These are phyloP conservation scores for Phrixothrix hirtus DNA, from an alignment of 2,888 invertebrate genomes.

Conservation along the genomic window DNA sequence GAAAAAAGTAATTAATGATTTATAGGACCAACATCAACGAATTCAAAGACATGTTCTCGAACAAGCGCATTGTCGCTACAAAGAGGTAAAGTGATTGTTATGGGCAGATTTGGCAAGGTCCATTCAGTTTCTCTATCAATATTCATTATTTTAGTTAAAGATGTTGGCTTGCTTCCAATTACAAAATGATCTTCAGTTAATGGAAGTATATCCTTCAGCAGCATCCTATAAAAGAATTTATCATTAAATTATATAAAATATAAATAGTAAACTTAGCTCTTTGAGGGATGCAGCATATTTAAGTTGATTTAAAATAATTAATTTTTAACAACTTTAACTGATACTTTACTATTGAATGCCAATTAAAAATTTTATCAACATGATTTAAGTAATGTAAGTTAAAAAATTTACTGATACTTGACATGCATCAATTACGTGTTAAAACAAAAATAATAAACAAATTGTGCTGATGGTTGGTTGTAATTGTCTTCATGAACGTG, in stretches of 20 bases:
- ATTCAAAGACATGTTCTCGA: slow-evolving; percentile 46
- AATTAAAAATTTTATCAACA: slow-evolving; percentile 3
- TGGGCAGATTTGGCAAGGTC: slow-evolving; percentile 44
- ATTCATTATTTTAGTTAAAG: slow-evolving; percentile 54
- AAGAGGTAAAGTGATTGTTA: slow-evolving; percentile 41
- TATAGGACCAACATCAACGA: slow-evolving; percentile 38
- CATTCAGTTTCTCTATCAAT: slow-evolving; percentile 47
- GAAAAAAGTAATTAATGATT: slow-evolving; percentile 17
- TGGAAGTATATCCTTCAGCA: slow-evolving; percentile 64
- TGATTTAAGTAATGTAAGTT: neutral
- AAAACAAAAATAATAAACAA: too few relatives aligned
- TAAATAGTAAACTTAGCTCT: too few relatives aligned
- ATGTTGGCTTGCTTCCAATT: slow-evolving; percentile 55
- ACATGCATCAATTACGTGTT: too few relatives aligned
- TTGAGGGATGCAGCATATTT: too few relatives aligned
- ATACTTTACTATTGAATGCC: too few relatives aligned
- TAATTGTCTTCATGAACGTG: too few relatives aligned
- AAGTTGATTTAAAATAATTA: too few relatives aligned
- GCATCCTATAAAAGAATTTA: slow-evolving; percentile 55
- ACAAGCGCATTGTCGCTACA: slow-evolving; percentile 36
- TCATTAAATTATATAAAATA: too few relatives aligned
- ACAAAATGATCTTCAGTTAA: slow-evolving; percentile 63
- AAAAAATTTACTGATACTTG: neutral
- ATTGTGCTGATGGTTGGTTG: too few relatives aligned
- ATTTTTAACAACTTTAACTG: too few relatives aligned